phyloP scores from a whole-genome alignment of 2,888 invertebrate genomes.

The Rhorus exstirpatorius region DNA sequence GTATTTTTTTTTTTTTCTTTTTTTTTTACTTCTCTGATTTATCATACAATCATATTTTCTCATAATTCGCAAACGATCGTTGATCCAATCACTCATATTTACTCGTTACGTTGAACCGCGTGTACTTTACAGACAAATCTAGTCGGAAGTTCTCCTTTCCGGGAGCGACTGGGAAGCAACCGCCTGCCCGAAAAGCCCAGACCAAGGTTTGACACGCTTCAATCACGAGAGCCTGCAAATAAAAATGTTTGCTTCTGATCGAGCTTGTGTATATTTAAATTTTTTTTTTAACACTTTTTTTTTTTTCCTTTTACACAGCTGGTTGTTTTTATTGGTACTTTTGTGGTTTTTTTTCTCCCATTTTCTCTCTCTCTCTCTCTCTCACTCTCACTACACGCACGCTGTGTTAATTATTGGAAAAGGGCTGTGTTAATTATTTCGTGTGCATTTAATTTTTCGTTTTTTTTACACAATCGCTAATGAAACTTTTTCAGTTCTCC shows the following conservation, averaged over 20 bases:
- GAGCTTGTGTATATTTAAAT: slow-evolving; percentile 37
- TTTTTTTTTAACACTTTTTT: no score
- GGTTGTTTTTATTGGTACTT: slow-evolving; percentile 70
- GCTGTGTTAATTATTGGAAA: slow-evolving; percentile 33
- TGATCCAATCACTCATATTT: slow-evolving; percentile 55
- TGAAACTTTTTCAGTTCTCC: slow-evolving; percentile 46
- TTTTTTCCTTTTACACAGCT: slow-evolving; percentile 49
- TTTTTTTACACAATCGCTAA: slow-evolving; percentile 24
- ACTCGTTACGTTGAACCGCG: slow-evolving; percentile 72
- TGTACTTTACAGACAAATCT: slow-evolving; percentile 87
- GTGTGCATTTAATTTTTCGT: slow-evolving; percentile 50
- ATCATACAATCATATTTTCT: slow-evolving; percentile 34
- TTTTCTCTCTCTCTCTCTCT: no score
- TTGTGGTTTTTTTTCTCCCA: slow-evolving; percentile 82
- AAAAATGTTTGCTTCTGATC: slow-evolving; percentile 46
- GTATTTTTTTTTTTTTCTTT: slow-evolving; percentile 21
- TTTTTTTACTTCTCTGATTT: neutral
- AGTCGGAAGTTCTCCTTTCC: slow-evolving; percentile 92
- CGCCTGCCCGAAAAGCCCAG: slow-evolving; percentile 93
- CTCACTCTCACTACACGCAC: slow-evolving; percentile 41
- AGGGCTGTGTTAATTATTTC: slow-evolving; percentile 40
- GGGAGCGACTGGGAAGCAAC: slow-evolving; percentile 96
- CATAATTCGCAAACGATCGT: slow-evolving; percentile 58
- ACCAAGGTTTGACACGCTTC: slow-evolving; percentile 90
- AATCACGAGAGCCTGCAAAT: slow-evolving; percentile 62